Conservation (phyloP, 2,888 invertebrate genomes). For the Nezara viridula region DNA sequence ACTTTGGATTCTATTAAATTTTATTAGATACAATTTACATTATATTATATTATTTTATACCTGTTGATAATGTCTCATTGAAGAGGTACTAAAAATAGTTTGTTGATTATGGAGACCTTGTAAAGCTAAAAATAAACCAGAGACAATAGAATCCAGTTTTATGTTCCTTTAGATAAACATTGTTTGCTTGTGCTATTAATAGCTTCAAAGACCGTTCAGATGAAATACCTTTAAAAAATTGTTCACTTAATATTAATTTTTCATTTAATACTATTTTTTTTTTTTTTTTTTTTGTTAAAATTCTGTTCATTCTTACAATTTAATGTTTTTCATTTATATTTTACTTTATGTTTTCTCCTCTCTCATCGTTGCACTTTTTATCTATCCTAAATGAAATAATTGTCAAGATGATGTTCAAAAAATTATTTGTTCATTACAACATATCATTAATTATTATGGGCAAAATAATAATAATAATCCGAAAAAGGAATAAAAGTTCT, state of each 20-base stretch:
- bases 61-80: neutral
- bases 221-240: neutral
- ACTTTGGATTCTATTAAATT: neutral
- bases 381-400: neutral
- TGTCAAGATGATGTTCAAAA: neutral
- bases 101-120: conserved; percentile 15
- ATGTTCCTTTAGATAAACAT: conserved; percentile 18
- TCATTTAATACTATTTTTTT: neutral
- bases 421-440: neutral
- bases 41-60: neutral
- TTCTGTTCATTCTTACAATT: neutral
- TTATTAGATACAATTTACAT: neutral
- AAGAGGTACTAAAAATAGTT: neutral
- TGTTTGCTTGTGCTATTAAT: conserved; percentile 36
- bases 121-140: neutral
- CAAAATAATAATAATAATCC: too few relatives aligned
- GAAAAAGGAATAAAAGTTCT: too few relatives aligned
- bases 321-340: neutral
- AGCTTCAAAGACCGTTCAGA: neutral
- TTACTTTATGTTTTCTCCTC: neutral
- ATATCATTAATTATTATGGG: neutral
- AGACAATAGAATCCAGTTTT: neutral
- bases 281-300: neutral
- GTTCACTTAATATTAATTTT: neutral
- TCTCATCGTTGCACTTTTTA: neutral